Evolutionary conservation across 2,888 invertebrate species (phyloP), one percentile per base, ranked within the genome.

Genomic region (Cephus runcator): DNA sequence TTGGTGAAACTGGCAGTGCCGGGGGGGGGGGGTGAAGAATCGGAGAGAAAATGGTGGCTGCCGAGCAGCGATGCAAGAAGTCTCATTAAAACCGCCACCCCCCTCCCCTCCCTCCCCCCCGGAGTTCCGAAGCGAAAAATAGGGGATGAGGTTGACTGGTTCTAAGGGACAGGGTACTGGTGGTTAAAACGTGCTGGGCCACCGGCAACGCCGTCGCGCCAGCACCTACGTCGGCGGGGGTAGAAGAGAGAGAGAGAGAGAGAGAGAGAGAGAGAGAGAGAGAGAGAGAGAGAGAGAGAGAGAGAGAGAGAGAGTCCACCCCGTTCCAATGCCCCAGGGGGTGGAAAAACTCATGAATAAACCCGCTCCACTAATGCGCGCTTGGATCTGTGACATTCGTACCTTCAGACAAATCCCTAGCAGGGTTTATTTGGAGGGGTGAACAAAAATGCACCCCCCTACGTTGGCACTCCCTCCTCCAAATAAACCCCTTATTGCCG

Each of bases 61-160:
- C 69, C 73, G 79, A 78, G 79, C 80, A 76, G 78, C 75, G 77
- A 76, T 82, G 81, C 83, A 76, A 85, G 81, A 81, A 81, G 83
- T 82, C 84, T 87, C 87, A 84, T 87, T 87, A 87, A 85, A 87
- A 83, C 80, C 77, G 81, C 76, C 79, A 69, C 75, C 80, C 76
- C 78, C 73, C 77, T 77, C 79, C 76, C 78, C 73, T 77, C 40
- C 69, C 36, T 0, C 35, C 12, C 12, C 12, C 36, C 4, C 69
- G n/a, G 71, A 33, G 71, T 71, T 34, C 33, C 12, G 71, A 1
- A 33, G 56, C 33, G 71, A 34, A 71, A 71, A 71, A 71, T 34
- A 71, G 71, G 71, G 71, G 56, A 56, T 56, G 23, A 56, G 23
- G 9, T 23, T 56, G 23, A 56, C 56, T 56, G 56, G 56, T 23